These are phyloP conservation scores for Campaea margaritaria DNA, from an alignment of 2,888 invertebrate genomes.

Conservation along the genomic window DNA sequence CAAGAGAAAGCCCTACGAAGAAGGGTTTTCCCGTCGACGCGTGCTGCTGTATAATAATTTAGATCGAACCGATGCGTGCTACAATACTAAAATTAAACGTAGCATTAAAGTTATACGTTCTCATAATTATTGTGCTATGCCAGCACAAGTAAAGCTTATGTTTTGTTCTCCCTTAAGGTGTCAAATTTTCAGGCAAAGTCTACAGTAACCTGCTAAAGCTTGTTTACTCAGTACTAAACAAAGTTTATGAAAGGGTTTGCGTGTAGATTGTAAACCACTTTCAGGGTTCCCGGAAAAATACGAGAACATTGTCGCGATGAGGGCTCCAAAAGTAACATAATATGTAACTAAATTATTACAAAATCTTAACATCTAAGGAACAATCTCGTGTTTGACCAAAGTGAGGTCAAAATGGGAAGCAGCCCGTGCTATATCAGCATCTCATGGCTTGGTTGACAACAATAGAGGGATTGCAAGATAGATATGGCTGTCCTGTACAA, in stretches of 20 bases:
- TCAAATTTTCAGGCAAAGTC: conserved; percentile 8
- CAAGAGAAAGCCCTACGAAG: not conserved
- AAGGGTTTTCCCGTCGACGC: not conserved
- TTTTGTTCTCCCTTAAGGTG: conserved; percentile 5
- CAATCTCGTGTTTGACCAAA: too few species aligned
- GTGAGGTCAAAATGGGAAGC: too few species aligned
- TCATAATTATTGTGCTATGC: conserved; percentile 6
- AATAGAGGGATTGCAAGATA: too few species aligned
- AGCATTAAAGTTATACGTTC: not conserved
- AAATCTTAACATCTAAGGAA: too few species aligned
- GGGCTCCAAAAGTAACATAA: too few species aligned
- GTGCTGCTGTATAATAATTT: conserved; percentile 8
- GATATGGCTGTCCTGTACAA: too few species aligned
- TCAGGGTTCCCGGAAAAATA: conserved; percentile 36
- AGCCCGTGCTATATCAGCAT: too few species aligned
- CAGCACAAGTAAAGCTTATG: conserved; percentile 15
- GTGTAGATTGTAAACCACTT: conserved; percentile 49
- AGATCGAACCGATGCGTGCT: conserved; percentile 8
- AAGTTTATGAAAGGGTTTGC: conserved; percentile 57
- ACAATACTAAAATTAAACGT: too few species aligned
- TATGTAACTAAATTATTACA: too few species aligned
- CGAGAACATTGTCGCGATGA: too few species aligned
- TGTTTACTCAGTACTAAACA: conserved; percentile 42
- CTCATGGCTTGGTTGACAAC: too few species aligned
- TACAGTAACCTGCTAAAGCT: conserved; percentile 25